Conservation (phyloP, 2,888 invertebrate genomes). For the Emmelina monodactyla region DNA sequence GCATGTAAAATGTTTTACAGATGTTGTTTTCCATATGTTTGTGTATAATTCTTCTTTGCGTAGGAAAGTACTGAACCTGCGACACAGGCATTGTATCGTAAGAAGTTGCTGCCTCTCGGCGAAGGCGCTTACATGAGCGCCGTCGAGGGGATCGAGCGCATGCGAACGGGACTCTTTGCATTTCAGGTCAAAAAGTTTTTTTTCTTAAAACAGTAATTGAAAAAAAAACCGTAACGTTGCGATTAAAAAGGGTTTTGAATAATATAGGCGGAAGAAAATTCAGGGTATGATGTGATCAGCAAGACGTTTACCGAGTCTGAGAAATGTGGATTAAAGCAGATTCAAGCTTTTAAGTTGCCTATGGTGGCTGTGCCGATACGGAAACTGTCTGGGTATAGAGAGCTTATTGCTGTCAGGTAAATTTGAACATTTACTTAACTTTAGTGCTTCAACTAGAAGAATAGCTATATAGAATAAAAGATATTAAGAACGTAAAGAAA, state of each 20-base stretch:
- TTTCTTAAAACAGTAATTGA: too few relatives aligned
- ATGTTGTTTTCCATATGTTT: too few relatives aligned
- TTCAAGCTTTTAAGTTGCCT: constrained; percentile 67
- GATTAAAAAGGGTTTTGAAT: too few relatives aligned
- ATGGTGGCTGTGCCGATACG: constrained; percentile 60
- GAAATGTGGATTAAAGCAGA: constrained; percentile 68
- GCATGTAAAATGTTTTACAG: too few relatives aligned
- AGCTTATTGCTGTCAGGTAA: constrained; percentile 57
- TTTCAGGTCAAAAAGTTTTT: constrained; percentile 67
- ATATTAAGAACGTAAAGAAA: too few relatives aligned
- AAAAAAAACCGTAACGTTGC: too few relatives aligned
- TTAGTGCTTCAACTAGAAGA: background rate
- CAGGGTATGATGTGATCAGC: constrained; percentile 68
- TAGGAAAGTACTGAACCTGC: constrained; percentile 64
- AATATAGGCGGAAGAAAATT: constrained; percentile 53
- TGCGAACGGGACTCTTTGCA: constrained; percentile 64
- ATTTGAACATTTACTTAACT: background rate
- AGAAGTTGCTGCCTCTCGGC: constrained; percentile 63
- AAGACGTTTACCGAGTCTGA: constrained; percentile 69
- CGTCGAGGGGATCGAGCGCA: constrained; percentile 57
- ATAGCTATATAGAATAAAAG: too few relatives aligned
- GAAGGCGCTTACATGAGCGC: constrained; percentile 60
- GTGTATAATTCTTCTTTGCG: too few relatives aligned
- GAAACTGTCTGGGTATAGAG: constrained; percentile 65
- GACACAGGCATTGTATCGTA: constrained; percentile 55